Base-by-base conservation (phyloP, 2,797 vertebrate species). In the Buphagus erythrorhynchus region DNA sequence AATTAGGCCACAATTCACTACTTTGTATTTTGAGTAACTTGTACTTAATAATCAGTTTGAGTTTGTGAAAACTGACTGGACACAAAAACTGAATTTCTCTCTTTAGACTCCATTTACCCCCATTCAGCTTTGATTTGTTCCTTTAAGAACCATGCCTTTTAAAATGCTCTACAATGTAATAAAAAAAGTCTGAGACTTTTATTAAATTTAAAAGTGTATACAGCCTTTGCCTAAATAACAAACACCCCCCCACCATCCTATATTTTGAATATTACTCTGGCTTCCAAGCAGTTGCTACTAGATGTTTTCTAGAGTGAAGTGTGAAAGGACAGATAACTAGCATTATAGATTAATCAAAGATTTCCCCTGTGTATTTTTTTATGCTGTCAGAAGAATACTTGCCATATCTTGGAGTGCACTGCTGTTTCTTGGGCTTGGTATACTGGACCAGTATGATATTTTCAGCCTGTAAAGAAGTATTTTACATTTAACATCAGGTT, bases 391-490 rank as follows among this genome's bases (percentile, higher is more conserved):
- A 82, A 74, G 77, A 57, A 65, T 88, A 55, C 90, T 87, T 51
- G 96, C 96, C 52, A 98, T 98, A 85, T 98, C 98, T 95, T 98
- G 98, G 78, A 99, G 97, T 22, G 98, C 97, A 8, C 91, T 97
- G 96, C 99, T 99, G 24, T 98, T 97, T 66, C 87, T 93, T 31
- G 99, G 99, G 86, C 97, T 98, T 9, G 99, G 99, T 72, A 99
- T 96, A 83, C 95, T 98, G 4, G 98, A 98, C 98, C 98, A 99
- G 76, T 98, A 94, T 7, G 92, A 22, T 25, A 38, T 86, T 96
- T 98, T 99, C 40, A 92, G 80, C 95, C 99, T 99, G 90, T 40
- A 89, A 96, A 93, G 16, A 91, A 85, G 74, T 25, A 73, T 22
- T 74, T 21, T n/a, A 22, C n/a, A 72, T 72, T 90, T 66, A 92